These are phyloP conservation scores for Caradrina kadenii DNA, from an alignment of 2,888 invertebrate species.

Conservation along the genomic window DNA sequence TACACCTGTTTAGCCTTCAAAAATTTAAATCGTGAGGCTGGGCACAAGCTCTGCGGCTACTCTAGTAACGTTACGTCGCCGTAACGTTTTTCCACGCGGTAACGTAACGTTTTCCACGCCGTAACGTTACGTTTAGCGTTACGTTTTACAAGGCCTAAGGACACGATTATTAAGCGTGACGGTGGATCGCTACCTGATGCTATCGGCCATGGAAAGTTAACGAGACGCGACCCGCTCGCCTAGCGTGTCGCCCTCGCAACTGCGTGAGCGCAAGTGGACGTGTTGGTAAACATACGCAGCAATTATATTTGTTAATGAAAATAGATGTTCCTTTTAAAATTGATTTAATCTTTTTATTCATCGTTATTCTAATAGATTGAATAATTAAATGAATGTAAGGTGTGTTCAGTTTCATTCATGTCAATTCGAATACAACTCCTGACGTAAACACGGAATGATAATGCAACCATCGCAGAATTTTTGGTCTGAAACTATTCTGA, in stretches of 20 bases:
- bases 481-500: too few species aligned
- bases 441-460: not conserved
- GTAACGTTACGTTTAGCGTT: constrained; percentile 17
- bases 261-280: constrained; percentile 52
- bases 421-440: not conserved
- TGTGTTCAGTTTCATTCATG: constrained; percentile 4
- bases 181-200: constrained; percentile 62
- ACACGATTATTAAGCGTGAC: constrained; percentile 65
- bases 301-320: constrained; percentile 56
- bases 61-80: not conserved
- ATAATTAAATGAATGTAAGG: constrained; percentile 4
- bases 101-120: not conserved
- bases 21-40: constrained; percentile 22
- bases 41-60: constrained; percentile 4
- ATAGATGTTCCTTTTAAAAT: constrained; percentile 25
- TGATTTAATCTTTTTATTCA: constrained; percentile 19
- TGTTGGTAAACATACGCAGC: constrained; percentile 53
- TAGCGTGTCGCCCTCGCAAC: constrained; percentile 67
- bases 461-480: not conserved
- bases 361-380: constrained; percentile 1
- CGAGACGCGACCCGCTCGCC: constrained; percentile 64
- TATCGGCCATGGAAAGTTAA: constrained; percentile 72
- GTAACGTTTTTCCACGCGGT: not conserved
- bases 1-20: constrained; percentile 37
- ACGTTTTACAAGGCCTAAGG: constrained; percentile 40